Base-by-base conservation (phyloP, 2,888 invertebrate species). In the Drosophila birchii region DNA sequence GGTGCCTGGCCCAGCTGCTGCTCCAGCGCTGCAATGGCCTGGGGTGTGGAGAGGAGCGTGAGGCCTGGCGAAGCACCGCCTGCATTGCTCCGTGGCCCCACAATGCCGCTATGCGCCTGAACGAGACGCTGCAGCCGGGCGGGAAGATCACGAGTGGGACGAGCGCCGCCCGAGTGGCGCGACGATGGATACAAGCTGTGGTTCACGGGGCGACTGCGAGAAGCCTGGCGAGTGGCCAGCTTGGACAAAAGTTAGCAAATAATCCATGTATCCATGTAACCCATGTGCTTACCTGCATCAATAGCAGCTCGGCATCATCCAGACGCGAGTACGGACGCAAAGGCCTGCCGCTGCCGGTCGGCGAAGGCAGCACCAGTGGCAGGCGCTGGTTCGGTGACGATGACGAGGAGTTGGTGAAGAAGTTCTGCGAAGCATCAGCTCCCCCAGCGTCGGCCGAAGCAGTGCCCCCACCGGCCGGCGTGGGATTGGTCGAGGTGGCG, bases 271-370 rank as follows among this genome's bases (percentile, higher is more conserved):
- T n/a, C n/a, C n/a, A n/a, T n/a, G n/a, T n/a, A n/a, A n/a, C n/a
- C n/a, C n/a, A n/a, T n/a, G 23, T 23, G 16, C 3, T 47, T 44
- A 61, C 61, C 61, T 66, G 64, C 49, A 66, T 29, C 4, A 66
- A 51, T 0, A 54, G 64, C n/a, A 79, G 32, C 41, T 82, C 82
- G 1, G 64, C 29, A 1, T 75, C 59, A 12, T 88, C 86, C 9
- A 73, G 49, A 16, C 86, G 86, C n/a, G 71, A 59, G 9, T 78
- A 83, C 7, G 76, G 62, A n/a, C 83, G 86, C 32, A 80, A 74
- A 3, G 76, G 76, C 2, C 76, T 67, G 1, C 70, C 82, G 18
- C 41, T 49, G 18, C 41, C 45, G 16, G 66, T 20, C 2, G 83
- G 72, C 47, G 81, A 69, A 53, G 72, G 74, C 23, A 79, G 75